Evolutionary conservation across 2,113 vertebrate genomes (phyloP), one percentile per base, ranked within the genome.

Genomic region (Nerophis lumbriciformis): DNA sequence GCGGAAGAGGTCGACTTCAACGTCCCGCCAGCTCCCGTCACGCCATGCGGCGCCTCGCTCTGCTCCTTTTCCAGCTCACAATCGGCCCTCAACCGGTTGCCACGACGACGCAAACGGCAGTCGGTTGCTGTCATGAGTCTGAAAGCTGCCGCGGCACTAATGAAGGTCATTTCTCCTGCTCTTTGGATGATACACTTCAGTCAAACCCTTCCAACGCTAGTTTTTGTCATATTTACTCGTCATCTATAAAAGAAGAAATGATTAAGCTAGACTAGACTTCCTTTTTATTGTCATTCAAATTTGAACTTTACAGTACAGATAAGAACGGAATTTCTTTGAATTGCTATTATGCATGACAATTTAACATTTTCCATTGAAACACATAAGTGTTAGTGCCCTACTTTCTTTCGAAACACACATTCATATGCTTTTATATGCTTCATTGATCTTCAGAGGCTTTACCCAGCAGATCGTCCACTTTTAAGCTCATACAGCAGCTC

Each of bases 61-160:
- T 97, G 95, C 88, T 99, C 97, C 82, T 94, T 96, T 89, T 94
- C 93, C 86, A 99, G 97, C 88, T 98, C 96, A 0, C 94, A 94
- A 79, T 98, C 95, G 0, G 95, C 93, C 53, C 94, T 95, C 75
- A 92, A 88, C 80, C 89, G 94, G 71, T 80, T 95, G 67, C 97
- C 94, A 0, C 90, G 92, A 28, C 83, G 95, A 71, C 92, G 95
- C 69, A 99, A 99, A 75, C 89, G 94, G 1, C 94, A 99, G 64
- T 99, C 97, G 0, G 96, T 99, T 5, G 96, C 97, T 39, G 94
- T 95, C 66, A 98, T 98, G 97, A 98, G 95, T 65, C 94, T 99
- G 79, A 92, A 94, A 59, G 97, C 93, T 0, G 97, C 96, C 0
- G 94, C 95, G 0, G 94, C 94, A 0, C 78, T 99, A 16, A 93